Percentiles rank a stretch among this genome's conserved stretches.
Conservation (phyloP, 1,140 invertebrate genomes). For the Panagrolaimus sp. region DNA sequence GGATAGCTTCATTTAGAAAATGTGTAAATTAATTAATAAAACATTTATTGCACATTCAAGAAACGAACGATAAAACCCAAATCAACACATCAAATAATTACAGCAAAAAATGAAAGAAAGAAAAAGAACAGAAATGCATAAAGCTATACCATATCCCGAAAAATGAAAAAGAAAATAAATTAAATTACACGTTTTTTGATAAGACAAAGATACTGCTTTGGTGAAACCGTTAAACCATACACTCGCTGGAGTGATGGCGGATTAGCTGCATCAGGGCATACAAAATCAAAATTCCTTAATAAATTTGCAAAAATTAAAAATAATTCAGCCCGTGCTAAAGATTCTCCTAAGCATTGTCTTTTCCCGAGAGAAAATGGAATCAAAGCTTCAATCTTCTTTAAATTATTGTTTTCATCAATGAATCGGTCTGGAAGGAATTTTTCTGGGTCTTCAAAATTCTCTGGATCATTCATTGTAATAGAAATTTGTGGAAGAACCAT, state of each 20-base stretch:
- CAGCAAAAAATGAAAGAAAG: neutral
- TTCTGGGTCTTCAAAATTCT: conserved; percentile 66
- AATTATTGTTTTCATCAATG: conserved; percentile 68
- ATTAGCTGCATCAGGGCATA: neutral
- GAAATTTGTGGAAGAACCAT: conserved; percentile 56
- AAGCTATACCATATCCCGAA: neutral
- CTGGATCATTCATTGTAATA: conserved; percentile 50
- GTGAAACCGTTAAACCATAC: conserved; percentile 49
- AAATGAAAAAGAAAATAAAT: neutral
- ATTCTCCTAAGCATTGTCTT: conserved; percentile 83
- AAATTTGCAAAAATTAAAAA: conserved; percentile 80
- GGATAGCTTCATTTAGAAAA: no score
- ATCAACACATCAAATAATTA: neutral
- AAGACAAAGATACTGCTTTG: conserved; percentile 27
- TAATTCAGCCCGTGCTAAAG: conserved; percentile 78
- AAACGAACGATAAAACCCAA: neutral
- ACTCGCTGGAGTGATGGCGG: conserved; percentile 35
- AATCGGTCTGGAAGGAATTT: conserved; percentile 76
- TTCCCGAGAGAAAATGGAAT: conserved; percentile 79
- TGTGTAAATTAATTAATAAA: no score
- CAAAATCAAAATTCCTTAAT: conserved; percentile 72
- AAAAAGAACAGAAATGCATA: conserved; percentile 10
- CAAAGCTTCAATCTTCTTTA: conserved; percentile 76
- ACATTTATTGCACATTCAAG: no score
- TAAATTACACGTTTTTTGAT: neutral